These are phyloP conservation scores for Linhomoeus sp. DNA, from an alignment of 2,888 invertebrate genomes.

Conservation along the genomic window DNA sequence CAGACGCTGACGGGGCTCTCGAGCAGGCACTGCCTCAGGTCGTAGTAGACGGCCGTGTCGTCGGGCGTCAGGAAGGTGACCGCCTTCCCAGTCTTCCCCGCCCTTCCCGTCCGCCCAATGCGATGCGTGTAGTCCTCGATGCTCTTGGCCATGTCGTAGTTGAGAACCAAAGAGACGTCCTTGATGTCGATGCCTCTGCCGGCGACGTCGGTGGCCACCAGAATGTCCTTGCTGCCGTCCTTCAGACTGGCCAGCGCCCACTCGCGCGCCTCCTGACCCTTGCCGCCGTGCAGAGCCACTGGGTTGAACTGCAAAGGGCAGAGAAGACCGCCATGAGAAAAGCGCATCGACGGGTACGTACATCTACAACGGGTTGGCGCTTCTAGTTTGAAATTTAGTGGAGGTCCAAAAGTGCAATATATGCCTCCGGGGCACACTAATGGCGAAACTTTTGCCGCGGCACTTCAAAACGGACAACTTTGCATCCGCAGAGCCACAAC, in stretches of 20 bases:
- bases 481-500: too few species aligned
- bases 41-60: slow-evolving; percentile 81
- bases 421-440: too few species aligned
- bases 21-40: slow-evolving; percentile 73
- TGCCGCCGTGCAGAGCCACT: slow-evolving; percentile 93
- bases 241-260: slow-evolving; percentile 90
- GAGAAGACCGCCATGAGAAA: slow-evolving; percentile 1
- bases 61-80: slow-evolving; percentile 93
- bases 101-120: slow-evolving; percentile 93
- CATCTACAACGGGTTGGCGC: background rate
- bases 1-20: slow-evolving; percentile 78
- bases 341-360: background rate
- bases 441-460: too few species aligned
- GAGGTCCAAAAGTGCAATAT: too few species aligned
- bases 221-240: slow-evolving; percentile 80
- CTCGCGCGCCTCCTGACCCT: slow-evolving; percentile 87
- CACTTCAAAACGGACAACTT: too few species aligned
- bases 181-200: slow-evolving; percentile 99
- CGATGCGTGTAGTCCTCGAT: slow-evolving; percentile 62
- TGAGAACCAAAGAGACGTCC: slow-evolving; percentile 94
- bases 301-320: slow-evolving; percentile 52
- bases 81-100: slow-evolving; percentile 88
- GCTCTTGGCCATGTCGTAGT: slow-evolving; percentile 98
- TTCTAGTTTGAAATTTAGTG: too few species aligned
- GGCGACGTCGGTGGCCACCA: slow-evolving; percentile 97